phyloP scores from a whole-genome alignment of 2,797 vertebrate genomes.

The Fringilla coelebs region DNA sequence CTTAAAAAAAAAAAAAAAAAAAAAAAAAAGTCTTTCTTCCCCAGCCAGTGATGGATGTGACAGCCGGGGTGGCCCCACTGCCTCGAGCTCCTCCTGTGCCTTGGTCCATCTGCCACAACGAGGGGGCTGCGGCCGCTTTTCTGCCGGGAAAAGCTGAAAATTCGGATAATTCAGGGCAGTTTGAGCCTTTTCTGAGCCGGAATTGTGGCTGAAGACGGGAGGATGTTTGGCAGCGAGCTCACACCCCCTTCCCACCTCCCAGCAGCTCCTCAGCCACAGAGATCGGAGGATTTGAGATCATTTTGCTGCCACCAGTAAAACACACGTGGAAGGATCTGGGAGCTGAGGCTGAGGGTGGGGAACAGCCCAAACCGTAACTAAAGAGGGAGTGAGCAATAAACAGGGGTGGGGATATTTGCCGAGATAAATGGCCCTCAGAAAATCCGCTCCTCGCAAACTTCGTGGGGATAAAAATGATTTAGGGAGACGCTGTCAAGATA shows the following conservation, averaged over 20 bases:
- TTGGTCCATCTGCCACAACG: not conserved
- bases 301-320: not conserved
- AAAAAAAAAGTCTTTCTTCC: not conserved
- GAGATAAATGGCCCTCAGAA: not conserved
- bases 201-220: not conserved
- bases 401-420: not conserved
- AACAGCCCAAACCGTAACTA: not conserved
- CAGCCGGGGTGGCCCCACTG: not conserved
- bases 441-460: slow-evolving; percentile 28
- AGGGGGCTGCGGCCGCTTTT: not conserved
- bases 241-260: not conserved
- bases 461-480: slow-evolving; percentile 45
- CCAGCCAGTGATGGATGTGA: not conserved
- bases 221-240: not conserved
- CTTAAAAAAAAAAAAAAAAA: not conserved
- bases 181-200: not conserved
- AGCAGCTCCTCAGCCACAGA: not conserved
- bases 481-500: slow-evolving; percentile 38
- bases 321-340: not conserved
- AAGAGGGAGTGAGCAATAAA: not conserved
- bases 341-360: not conserved
- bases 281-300: not conserved
- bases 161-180: not conserved
- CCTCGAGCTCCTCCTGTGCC: not conserved
- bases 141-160: not conserved